These are phyloP conservation scores for Ornithoptera priamus DNA, from an alignment of 2,888 invertebrate species.

Conservation along the genomic window DNA sequence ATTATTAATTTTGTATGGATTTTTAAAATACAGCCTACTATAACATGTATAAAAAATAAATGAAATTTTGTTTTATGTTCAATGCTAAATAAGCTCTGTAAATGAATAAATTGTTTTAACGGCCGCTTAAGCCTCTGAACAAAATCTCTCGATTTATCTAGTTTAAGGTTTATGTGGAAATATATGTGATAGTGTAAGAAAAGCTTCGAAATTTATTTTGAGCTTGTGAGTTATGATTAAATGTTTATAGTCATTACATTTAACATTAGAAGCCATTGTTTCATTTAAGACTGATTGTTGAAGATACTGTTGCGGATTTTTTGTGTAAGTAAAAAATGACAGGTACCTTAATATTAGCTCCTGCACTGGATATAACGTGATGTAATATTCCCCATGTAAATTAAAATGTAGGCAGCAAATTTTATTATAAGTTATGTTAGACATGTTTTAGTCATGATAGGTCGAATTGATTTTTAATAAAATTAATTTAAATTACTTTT, in stretches of 20 bases:
- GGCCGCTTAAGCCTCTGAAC: background rate
- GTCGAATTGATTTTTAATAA: background rate
- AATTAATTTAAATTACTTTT: background rate
- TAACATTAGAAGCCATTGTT: constrained; percentile 43
- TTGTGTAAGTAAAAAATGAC: constrained; percentile 29
- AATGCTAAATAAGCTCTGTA: background rate
- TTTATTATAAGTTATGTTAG: constrained; percentile 3
- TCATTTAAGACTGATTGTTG: constrained; percentile 70
- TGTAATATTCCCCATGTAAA: background rate
- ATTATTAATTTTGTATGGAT: no score
- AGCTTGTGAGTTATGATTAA: constrained; percentile 23
- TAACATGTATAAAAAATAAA: background rate
- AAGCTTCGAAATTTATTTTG: constrained; percentile 1
- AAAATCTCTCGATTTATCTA: background rate
- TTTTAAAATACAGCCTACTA: no score
- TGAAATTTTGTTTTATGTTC: background rate
- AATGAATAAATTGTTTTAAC: background rate
- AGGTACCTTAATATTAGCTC: background rate
- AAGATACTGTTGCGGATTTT: constrained; percentile 41
- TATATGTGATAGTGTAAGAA: background rate
- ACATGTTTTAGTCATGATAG: background rate
- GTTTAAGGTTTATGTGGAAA: background rate
- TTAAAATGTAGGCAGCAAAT: constrained; percentile 2
- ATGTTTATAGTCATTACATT: constrained; percentile 8
- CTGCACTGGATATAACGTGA: background rate